A percentile compares a stretch with the other conserved stretches of the same genome.
Evolutionary conservation across 2,113 vertebrate species (phyloP).

Genomic region (Anarhynchus alexandrinus): DNA sequence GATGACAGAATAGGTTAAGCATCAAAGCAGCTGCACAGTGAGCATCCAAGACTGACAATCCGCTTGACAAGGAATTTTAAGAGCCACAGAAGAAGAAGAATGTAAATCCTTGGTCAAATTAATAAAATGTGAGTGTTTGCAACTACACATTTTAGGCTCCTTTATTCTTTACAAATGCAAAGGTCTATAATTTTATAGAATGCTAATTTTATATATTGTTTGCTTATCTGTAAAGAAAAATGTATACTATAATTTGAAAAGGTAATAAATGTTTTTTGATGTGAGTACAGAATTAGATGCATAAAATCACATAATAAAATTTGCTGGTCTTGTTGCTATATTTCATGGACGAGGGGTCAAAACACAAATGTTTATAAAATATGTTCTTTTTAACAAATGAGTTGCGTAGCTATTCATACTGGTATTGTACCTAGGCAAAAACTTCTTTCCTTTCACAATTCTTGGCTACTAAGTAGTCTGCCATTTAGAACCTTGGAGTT

Average conservation of each 20-base stretch:
- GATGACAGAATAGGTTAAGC: not conserved
- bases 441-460: not conserved
- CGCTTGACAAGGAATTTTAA: not conserved
- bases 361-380: not conserved
- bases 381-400: not conserved
- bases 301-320: conserved; percentile 14
- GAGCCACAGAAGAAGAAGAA: not conserved
- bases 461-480: not conserved
- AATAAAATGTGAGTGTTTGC: conserved; percentile 1
- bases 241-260: conserved; percentile 45
- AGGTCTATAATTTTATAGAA: conserved; percentile 50
- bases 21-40: not conserved
- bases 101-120: not conserved
- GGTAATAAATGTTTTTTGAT: conserved; percentile 41
- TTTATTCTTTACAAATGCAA: conserved; percentile 35
- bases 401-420: not conserved
- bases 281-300: conserved; percentile 2
- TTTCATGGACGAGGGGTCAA: not conserved
- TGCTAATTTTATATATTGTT: conserved; percentile 54
- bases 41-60: conserved; percentile 10
- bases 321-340: not conserved
- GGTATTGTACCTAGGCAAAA: not conserved
- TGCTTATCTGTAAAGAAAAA: conserved; percentile 46
- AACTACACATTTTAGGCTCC: conserved; percentile 9
- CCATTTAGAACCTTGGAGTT: not conserved